These are phyloP conservation scores for Notamacropus eugenii DNA, from an alignment of 2,797 vertebrate species.

Conservation along the genomic window DNA sequence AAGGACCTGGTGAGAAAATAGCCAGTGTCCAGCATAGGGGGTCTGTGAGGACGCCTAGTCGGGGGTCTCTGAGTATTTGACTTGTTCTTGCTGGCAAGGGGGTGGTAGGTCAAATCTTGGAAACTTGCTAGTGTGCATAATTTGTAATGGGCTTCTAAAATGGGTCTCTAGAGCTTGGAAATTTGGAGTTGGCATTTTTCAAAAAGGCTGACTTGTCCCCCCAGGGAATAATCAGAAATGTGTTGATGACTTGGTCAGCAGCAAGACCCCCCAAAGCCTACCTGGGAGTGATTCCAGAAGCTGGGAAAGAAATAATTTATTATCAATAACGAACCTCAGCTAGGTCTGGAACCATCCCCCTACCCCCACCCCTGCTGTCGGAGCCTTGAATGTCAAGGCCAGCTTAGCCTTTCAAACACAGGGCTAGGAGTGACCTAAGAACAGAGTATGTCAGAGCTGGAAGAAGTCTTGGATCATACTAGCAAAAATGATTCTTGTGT, in stretches of 20 bases:
- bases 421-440: no score
- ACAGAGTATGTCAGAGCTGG: no score
- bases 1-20: not conserved
- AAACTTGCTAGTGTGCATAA: accelerated
- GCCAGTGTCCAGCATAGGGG: not conserved
- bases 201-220: not conserved
- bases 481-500: not conserved
- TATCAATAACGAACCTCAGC: not conserved
- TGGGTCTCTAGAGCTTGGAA: conserved; percentile 20
- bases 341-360: not conserved
- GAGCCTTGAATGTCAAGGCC: not conserved
- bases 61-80: not conserved
- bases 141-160: conserved; percentile 2
- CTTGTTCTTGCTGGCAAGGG: not conserved
- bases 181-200: not conserved
- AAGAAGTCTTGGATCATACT: not conserved
- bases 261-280: not conserved
- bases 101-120: not conserved
- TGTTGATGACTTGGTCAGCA: not conserved
- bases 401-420: not conserved
- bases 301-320: not conserved
- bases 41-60: not conserved
- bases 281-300: not conserved
- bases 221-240: not conserved
- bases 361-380: no score